Evolutionary conservation across 1,140 invertebrate species (phyloP).

Genomic region (Ceratina japonica): DNA sequence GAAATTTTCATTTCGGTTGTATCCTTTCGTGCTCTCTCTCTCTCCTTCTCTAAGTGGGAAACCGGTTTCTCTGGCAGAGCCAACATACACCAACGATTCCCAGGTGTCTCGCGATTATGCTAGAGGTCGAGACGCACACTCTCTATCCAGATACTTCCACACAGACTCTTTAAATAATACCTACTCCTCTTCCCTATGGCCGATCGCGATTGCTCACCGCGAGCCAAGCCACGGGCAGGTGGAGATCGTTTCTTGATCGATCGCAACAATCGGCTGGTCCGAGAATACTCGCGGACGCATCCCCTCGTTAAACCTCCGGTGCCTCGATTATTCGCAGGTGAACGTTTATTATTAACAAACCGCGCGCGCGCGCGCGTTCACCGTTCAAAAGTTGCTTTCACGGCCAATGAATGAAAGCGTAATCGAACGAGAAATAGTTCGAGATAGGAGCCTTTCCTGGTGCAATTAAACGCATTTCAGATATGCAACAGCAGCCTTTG

Average conservation of each 20-base stretch:
- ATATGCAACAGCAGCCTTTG: no score
- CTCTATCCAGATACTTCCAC: conserved; percentile 26
- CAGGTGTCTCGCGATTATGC: conserved; percentile 40
- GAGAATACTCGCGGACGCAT: neutral
- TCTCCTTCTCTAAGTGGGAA: conserved; percentile 2
- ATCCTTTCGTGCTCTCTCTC: neutral
- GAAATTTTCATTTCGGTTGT: conserved; percentile 51
- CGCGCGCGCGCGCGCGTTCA: neutral
- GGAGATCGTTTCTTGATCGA: conserved; percentile 25
- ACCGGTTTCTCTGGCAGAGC: conserved; percentile 29
- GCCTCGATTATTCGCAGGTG: neutral
- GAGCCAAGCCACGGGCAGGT: conserved; percentile 27
- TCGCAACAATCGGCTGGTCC: conserved; percentile 17
- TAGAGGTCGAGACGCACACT: conserved; percentile 49
- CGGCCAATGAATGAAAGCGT: neutral
- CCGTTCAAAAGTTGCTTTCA: neutral
- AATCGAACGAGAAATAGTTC: neutral
- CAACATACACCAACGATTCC: conserved; percentile 27
- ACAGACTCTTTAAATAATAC: conserved; percentile 40
- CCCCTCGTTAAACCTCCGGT: neutral
- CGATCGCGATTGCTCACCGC: conserved; percentile 16
- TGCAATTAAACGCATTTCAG: neutral
- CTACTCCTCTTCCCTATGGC: conserved; percentile 9
- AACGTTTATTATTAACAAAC: conserved; percentile 31
- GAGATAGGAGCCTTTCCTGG: neutral